Base-by-base conservation (phyloP, 2,113 vertebrate genomes). In the Pelecanoides urinatrix region DNA sequence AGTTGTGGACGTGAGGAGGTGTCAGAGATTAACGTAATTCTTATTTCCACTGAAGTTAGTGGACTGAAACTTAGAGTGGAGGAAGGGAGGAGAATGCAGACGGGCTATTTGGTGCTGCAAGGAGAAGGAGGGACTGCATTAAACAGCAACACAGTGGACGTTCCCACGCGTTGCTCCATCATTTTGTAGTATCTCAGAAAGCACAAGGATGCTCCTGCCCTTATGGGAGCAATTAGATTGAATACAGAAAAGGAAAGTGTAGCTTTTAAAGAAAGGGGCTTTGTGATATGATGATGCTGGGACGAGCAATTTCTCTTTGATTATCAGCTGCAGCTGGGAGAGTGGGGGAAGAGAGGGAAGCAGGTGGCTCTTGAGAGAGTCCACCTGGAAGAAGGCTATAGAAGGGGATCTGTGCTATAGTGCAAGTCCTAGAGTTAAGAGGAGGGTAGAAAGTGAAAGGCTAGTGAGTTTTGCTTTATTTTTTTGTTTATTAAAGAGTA, bases 1-100 rank as follows among this genome's bases (percentile, higher is more conserved):
- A 11, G 50, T 36, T 63, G 47, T 71, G 90, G 93, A 90, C 90
- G 32, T 21, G 77, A 94, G 80, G 81, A 87, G 62, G 30, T 92
- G 72, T 84, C 58, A 81, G 75, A 71, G 56, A 59, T 40, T 62
- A 91, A 86, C 53, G 52, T 6, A 29, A 53, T 85, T 72, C 20
- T 49, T 22, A 25, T 74, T 96, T 42, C 32, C n/a, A 45, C 42
- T 38, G 63, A 61, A 73, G 42, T n/a, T 73, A 70, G 77, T 2
- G 38, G 44, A 13, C 65, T 40, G 42, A 65, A 80, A 52, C 56
- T 73, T 81, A 25, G 61, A 59, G 52, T 9, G 12, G 34, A 53
- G 34, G 49, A 63, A 86, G 23, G 5, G 13, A 34, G 63, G 14
- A 80, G 36, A 91, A 78, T 34, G 32, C 36, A 92, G 53, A 16